Base-by-base conservation (phyloP, 1,140 invertebrate species). In the Centruroides sculpturatus region DNA sequence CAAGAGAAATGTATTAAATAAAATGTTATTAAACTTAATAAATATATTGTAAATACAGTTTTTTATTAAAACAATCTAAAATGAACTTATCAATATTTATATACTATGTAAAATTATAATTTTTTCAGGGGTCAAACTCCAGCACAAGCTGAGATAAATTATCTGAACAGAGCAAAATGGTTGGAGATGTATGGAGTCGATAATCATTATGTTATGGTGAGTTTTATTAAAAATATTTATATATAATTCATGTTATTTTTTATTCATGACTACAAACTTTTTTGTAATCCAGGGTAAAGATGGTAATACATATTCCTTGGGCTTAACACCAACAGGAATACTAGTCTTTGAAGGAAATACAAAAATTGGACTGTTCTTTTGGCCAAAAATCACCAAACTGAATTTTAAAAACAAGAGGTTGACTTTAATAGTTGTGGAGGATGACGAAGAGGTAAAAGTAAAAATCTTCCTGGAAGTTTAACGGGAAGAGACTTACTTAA, bases 341-440 rank as follows among this genome's bases (percentile, higher is more conserved):
- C 86, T 98, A 68, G 86, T 99, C 52, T 83, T 98, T 70, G 83
- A 96, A 67, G 94, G 93, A 71, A 87, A 90, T 76, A 89, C 84
- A 73, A 98, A 96, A 78, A 96, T 99, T 67, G 96, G 94, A 66
- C 92, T 97, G 75, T 99, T 99, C 78, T 97, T 95, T 76, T 99
- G 96, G 96, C 92, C 92, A 54, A 83, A 92, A 73, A 95, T 97
- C 70, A 90, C 86, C 63, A 95, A 95, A 79, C 85, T 96, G 67
- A 93, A 92, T 74, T 92, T 91, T 76, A 95, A 95, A 80, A 90
- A 88, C 71, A 97, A 96, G 74, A 95, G 94, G 73, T 76, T 98
- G 51, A 95, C 91, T 0, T 76, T 98, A 52, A 86, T 94, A 57
- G 93, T 98, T 7, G 91, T 94, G 23, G 93, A 97, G 75, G 93